Base-by-base conservation (phyloP, 2,797 vertebrate genomes). In the Sebastes vulpes region DNA sequence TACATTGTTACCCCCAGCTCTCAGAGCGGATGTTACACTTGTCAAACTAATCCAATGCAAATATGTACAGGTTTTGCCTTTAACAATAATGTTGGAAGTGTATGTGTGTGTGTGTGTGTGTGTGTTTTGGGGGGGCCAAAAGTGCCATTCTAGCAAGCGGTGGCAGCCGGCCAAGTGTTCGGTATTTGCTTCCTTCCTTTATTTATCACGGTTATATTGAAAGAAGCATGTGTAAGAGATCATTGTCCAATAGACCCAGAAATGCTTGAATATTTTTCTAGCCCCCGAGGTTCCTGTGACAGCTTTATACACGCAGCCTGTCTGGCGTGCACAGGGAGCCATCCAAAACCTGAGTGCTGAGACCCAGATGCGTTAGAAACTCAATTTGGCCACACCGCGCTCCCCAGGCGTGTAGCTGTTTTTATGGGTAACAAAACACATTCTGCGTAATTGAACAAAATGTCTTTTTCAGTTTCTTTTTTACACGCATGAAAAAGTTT, bases 121-220 rank as follows among this genome's bases (percentile, higher is more conserved):
- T 58, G 31, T 60, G 65, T 20, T 10, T 9, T 1, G 38, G 28
- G 57, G 35, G 76, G 57, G 82, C 89, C 81, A 85, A 93, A 92
- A 91, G 88, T 85, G 85, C 91, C 85, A 79, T 88, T 92, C 83
- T 90, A 87, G 89, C 76, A 90, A 89, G 83, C 38, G 3, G 56
- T 90, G 93, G 93, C 90, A 82, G 82, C 28, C 54, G 1, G 89
- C 90, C 93, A 95, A 85, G 57, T 68, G 35, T 88, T 91, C 29
- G 86, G 89, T 83, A 92, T 95, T 91, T 91, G 87, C 86, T 93
- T 92, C 86, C 88, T 93, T 94, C 89, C 88, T 94, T 94, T 94
- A 94, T 94, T 93, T 90, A 94, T 95, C 89, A 92, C 75, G 81
- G 83, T 87, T 86, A 87, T 85, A 91, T 93, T 92, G 87, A 88